phyloP scores from a whole-genome alignment of 2,888 invertebrate species.

The Pocota personata region DNA sequence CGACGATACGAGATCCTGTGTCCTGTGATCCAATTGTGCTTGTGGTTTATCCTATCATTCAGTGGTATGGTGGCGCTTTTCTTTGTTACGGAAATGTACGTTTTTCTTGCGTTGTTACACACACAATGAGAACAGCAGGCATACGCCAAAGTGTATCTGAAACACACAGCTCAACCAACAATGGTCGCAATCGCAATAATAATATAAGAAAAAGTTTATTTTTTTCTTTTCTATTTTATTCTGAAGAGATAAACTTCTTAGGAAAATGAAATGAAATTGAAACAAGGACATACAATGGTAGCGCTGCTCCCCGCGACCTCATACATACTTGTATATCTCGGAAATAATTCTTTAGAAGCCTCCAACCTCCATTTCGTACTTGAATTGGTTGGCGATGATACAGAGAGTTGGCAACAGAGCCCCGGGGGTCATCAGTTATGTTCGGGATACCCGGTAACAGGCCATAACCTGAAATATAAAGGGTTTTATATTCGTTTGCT shows the following conservation, averaged over 20 bases:
- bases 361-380: slow-evolving; percentile 20
- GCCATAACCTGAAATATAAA: slow-evolving; percentile 54
- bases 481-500: slow-evolving; percentile 19
- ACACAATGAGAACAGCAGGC: not conserved
- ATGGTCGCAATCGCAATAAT: slow-evolving; percentile 34
- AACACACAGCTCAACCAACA: not conserved
- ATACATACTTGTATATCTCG: slow-evolving; percentile 58
- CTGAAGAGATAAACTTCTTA: slow-evolving; percentile 67
- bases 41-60: slow-evolving; percentile 53
- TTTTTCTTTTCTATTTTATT: slow-evolving; percentile 20
- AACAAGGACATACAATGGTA: slow-evolving; percentile 64
- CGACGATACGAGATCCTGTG: slow-evolving; percentile 49
- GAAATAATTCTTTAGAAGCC: slow-evolving; percentile 48
- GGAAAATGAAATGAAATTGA: slow-evolving; percentile 67
- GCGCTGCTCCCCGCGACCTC: slow-evolving; percentile 36
- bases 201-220: slow-evolving; percentile 42
- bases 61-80: not conserved
- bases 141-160: not conserved
- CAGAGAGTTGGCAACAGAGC: slow-evolving; percentile 4
- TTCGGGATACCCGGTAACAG: slow-evolving; percentile 53
- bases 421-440: slow-evolving; percentile 55
- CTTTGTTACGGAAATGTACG: not conserved
- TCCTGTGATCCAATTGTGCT: slow-evolving; percentile 64
- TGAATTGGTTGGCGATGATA: slow-evolving; percentile 43
- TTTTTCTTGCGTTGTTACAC: not conserved